phyloP scores from a whole-genome alignment of 2,797 vertebrate species.

The Vireo griseus region DNA sequence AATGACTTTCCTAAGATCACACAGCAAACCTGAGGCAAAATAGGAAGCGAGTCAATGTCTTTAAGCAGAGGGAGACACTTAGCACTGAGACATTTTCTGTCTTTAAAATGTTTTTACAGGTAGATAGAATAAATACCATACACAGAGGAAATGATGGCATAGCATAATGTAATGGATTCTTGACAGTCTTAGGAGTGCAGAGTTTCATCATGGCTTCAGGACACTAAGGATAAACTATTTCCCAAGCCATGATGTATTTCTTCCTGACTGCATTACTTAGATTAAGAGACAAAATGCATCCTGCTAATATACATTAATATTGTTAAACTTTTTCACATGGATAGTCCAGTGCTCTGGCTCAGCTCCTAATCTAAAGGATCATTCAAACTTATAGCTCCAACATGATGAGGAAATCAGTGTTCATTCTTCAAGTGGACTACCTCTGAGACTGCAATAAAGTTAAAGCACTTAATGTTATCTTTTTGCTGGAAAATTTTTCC shows the following conservation, averaged over 20 bases:
- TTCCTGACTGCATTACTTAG: background rate
- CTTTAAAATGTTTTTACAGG: background rate
- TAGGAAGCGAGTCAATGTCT: background rate
- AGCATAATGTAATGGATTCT: background rate
- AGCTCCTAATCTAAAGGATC: slow-evolving; percentile 2
- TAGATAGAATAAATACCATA: background rate
- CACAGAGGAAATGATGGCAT: background rate
- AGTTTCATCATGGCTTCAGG: background rate
- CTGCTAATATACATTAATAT: background rate
- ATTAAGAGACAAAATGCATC: slow-evolving; percentile 24
- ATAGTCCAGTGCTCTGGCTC: slow-evolving; percentile 22
- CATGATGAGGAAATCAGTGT: background rate
- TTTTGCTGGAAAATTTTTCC: background rate
- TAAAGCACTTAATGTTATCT: background rate
- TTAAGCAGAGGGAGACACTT: background rate
- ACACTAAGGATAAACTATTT: background rate
- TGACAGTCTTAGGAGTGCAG: background rate
- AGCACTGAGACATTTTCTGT: background rate
- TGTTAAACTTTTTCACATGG: background rate
- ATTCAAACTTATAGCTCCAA: slow-evolving; percentile 17
- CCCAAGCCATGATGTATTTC: background rate
- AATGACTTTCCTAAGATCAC: background rate
- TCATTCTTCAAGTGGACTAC: slow-evolving; percentile 29
- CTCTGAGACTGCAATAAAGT: background rate
- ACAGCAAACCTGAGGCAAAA: background rate